A percentile compares a stretch with the other conserved stretches of the same genome.
phyloP scores from a whole-genome alignment of 2,888 invertebrate species.

The Nysson spinosus region DNA sequence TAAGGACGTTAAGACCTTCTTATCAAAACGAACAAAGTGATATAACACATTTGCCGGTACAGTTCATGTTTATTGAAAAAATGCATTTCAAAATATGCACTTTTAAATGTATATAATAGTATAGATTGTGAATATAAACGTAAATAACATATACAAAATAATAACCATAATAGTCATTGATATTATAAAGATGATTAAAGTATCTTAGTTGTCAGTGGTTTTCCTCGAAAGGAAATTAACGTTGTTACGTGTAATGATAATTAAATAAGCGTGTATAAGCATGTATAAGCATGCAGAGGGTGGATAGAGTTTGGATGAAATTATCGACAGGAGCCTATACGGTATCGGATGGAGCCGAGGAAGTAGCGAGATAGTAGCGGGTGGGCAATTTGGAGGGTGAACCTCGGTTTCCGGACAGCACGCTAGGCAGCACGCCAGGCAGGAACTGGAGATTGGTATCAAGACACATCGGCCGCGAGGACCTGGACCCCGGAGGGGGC shows the following conservation, averaged over 20 bases:
- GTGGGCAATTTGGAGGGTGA: constrained; percentile 38
- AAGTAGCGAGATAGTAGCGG: background rate
- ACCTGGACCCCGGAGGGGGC: constrained; percentile 16
- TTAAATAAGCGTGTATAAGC: constrained; percentile 3
- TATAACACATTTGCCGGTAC: too few species aligned
- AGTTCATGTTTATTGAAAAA: too few species aligned
- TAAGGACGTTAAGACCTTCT: too few species aligned
- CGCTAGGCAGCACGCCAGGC: constrained; percentile 36
- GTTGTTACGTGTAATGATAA: constrained; percentile 10
- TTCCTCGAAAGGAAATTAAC: background rate
- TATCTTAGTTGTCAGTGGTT: too few species aligned
- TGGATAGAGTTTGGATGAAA: constrained; percentile 8
- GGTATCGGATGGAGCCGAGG: background rate
- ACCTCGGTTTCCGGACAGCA: constrained; percentile 30
- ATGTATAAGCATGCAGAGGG: background rate
- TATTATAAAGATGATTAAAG: too few species aligned
- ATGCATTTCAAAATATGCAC: too few species aligned
- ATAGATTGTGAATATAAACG: too few species aligned
- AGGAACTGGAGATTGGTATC: constrained; percentile 45
- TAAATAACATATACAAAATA: too few species aligned
- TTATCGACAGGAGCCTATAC: constrained; percentile 12
- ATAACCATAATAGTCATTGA: too few species aligned
- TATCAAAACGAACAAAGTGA: too few species aligned
- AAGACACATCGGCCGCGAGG: constrained; percentile 42
- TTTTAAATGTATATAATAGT: too few species aligned